These are phyloP conservation scores for Trichoplax adhaerens DNA, from an alignment of 37 sponge, comb jelly and placozoan species.

Conservation along the genomic window DNA sequence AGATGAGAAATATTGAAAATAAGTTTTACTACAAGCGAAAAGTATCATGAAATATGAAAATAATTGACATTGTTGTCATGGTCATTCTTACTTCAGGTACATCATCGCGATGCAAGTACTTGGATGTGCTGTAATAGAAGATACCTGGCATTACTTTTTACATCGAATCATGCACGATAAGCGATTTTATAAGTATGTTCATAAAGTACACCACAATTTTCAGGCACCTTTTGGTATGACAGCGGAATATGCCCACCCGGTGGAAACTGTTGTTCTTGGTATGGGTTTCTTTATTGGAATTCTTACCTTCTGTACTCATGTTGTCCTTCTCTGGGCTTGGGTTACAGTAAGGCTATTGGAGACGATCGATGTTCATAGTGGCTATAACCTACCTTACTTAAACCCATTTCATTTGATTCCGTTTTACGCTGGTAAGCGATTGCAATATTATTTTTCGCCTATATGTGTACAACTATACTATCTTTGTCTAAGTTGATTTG, in stretches of 20 bases:
- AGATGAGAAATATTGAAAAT: not conserved
- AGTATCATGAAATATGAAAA: no score
- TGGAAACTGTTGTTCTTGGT: conserved; percentile 72
- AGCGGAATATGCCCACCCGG: conserved; percentile 74
- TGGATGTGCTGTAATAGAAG: conserved; percentile 52
- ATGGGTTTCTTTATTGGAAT: conserved; percentile 55
- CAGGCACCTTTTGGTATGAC: conserved; percentile 81
- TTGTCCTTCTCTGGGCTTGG: conserved; percentile 61
- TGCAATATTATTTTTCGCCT: not conserved
- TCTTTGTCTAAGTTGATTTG: conserved; percentile 8
- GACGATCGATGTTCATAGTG: conserved; percentile 78
- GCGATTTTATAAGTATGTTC: conserved; percentile 63
- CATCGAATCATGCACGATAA: conserved; percentile 59
- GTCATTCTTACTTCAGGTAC: conserved; percentile 37
- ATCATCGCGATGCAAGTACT: conserved; percentile 21
- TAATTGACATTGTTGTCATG: no score
- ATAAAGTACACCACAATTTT: conserved; percentile 69
- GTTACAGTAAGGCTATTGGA: conserved; percentile 49
- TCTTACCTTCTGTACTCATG: conserved; percentile 43
- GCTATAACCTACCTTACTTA: conserved; percentile 67
- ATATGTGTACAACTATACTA: no score
- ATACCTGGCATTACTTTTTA: conserved; percentile 77
- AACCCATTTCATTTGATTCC: conserved; percentile 76
- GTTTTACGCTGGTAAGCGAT: conserved; percentile 51
- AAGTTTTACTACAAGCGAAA: no score